A percentile compares a stretch with the other conserved stretches of the same genome.
These are phyloP conservation scores for Meloidogyne hapla DNA, from an alignment of 1,140 invertebrate species.

Conservation along the genomic window DNA sequence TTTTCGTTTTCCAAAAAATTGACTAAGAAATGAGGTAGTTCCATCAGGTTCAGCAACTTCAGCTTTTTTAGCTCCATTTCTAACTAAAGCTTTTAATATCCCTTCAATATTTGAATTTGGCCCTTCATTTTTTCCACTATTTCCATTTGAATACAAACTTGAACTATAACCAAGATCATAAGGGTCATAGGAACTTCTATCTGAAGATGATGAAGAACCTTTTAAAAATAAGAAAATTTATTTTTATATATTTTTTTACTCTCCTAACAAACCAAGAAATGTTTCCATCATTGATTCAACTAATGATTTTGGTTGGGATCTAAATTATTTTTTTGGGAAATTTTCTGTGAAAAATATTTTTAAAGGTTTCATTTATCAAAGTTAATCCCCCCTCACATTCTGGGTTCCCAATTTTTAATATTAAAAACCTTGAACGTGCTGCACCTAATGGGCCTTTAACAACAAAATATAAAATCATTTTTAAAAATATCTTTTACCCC, in stretches of 20 bases:
- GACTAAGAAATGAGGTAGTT: conserved; percentile 22
- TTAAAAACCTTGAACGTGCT: neutral
- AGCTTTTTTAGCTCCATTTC: conserved; percentile 20
- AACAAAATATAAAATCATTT: conserved; percentile 3
- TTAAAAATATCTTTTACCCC: conserved; percentile 9
- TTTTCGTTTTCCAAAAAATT: conserved; percentile 28
- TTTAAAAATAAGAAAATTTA: neutral
- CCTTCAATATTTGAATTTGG: conserved; percentile 23
- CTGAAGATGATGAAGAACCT: neutral
- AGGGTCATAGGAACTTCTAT: conserved; percentile 6
- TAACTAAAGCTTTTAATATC: conserved; percentile 1
- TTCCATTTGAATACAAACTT: neutral
- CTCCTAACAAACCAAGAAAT: conserved; percentile 33
- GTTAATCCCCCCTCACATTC: too few species aligned
- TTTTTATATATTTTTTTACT: neutral
- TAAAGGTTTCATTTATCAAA: too few species aligned
- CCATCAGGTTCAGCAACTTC: conserved; percentile 14
- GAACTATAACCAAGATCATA: conserved; percentile 15
- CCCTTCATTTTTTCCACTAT: conserved; percentile 2
- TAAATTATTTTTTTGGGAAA: neutral
- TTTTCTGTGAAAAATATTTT: too few species aligned
- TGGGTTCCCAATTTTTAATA: neutral
- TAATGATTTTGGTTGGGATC: conserved; percentile 26
- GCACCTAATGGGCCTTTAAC: conserved; percentile 31
- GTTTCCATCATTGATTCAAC: conserved; percentile 36